Percentiles rank a stretch among this genome's conserved stretches.
phyloP scores from a whole-genome alignment of 2,888 invertebrate species.

The Sarcophaga variegata region DNA sequence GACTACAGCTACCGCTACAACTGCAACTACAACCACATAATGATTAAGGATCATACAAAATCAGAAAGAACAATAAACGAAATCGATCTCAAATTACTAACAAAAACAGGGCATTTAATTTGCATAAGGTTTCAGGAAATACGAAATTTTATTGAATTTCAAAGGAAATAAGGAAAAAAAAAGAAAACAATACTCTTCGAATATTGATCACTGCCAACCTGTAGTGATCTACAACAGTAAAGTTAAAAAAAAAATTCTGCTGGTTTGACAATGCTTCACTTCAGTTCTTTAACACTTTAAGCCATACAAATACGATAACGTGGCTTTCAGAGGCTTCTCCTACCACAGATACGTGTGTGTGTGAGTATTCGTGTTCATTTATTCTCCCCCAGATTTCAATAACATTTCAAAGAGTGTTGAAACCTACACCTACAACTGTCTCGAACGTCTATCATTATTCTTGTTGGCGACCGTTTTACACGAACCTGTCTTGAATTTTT shows the following conservation, averaged over 20 bases:
- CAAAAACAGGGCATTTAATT: constrained; percentile 57
- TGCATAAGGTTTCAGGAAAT: constrained; percentile 66
- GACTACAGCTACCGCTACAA: no score
- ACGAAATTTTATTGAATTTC: constrained; percentile 53
- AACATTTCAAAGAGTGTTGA: constrained; percentile 57
- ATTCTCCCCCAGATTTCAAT: constrained; percentile 41
- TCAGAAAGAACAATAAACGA: not conserved
- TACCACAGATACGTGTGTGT: not conserved
- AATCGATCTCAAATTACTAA: constrained; percentile 62
- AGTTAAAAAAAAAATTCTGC: constrained; percentile 29
- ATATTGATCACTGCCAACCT: no score
- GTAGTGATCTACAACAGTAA: no score
- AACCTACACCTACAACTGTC: constrained; percentile 69
- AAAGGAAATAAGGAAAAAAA: constrained; percentile 14
- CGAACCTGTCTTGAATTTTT: constrained; percentile 61
- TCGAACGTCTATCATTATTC: constrained; percentile 62
- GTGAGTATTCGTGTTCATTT: not conserved
- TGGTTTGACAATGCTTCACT: no score
- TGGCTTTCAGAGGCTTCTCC: not conserved
- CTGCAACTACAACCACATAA: not conserved
- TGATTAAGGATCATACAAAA: constrained; percentile 57
- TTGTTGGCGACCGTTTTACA: constrained; percentile 52
- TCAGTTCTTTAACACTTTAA: not conserved
- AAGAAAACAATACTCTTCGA: no score
- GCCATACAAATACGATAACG: not conserved